A percentile compares a stretch with the other conserved stretches of the same genome.
Evolutionary conservation across 1,140 invertebrate species (phyloP).

Genomic region (Papilio aristodemus): DNA sequence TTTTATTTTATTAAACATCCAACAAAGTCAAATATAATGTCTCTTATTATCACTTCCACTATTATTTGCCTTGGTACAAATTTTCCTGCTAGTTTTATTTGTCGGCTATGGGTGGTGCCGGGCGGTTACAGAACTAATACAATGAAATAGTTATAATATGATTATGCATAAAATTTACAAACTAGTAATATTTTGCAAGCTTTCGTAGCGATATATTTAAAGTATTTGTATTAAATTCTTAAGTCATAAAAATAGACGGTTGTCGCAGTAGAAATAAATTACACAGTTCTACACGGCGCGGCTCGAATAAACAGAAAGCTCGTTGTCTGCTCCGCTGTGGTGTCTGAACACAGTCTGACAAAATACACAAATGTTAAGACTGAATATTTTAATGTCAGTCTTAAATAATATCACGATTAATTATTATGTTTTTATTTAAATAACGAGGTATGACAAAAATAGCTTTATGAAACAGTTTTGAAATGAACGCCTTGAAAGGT

Average conservation of each 20-base stretch:
- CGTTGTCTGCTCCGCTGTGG: slow-evolving; percentile 3
- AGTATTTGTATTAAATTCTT: slow-evolving; percentile 9
- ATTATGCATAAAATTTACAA: too few relatives aligned
- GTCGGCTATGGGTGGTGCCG: too few relatives aligned
- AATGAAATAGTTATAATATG: too few relatives aligned
- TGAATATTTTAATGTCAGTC: slow-evolving; percentile 11
- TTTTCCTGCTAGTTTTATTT: too few relatives aligned
- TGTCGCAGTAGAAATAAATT: neutral
- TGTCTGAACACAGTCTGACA: slow-evolving; percentile 17
- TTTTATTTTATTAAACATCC: neutral
- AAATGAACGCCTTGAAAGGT: too few relatives aligned
- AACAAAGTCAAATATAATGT: too few relatives aligned
- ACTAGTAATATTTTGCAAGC: neutral
- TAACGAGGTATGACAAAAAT: too few relatives aligned
- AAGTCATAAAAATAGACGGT: slow-evolving; percentile 21
- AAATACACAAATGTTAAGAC: slow-evolving; percentile 14
- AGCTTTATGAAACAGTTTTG: too few relatives aligned
- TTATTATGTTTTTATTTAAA: too few relatives aligned
- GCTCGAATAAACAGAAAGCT: slow-evolving; percentile 10
- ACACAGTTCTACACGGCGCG: neutral
- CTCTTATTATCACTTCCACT: too few relatives aligned
- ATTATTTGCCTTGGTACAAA: too few relatives aligned
- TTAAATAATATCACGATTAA: neutral
- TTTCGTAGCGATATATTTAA: neutral
- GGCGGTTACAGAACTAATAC: too few relatives aligned